A percentile compares a stretch with the other conserved stretches of the same genome.
Conservation (phyloP, 2,113 vertebrate genomes). For the Oreocharis arfaki region DNA sequence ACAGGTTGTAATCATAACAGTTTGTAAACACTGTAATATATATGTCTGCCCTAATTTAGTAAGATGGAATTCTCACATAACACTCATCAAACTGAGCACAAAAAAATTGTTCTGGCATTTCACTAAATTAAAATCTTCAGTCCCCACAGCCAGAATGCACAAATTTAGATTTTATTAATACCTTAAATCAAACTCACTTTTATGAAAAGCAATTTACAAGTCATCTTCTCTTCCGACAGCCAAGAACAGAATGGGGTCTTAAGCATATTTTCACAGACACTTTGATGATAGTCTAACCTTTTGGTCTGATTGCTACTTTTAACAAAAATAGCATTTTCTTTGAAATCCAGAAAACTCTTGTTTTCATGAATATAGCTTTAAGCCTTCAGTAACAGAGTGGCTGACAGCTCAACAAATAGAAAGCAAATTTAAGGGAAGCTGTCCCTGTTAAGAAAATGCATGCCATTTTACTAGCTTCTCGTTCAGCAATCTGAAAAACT, state of each 20-base stretch:
- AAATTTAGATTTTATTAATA: slow-evolving; percentile 75
- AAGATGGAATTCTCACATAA: slow-evolving; percentile 51
- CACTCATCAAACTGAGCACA: slow-evolving; percentile 57
- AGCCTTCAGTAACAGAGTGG: background rate
- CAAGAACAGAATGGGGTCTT: slow-evolving; percentile 38
- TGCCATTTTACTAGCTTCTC: background rate
- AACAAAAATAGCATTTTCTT: slow-evolving; percentile 10
- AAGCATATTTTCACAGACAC: slow-evolving; percentile 52
- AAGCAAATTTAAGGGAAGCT: background rate
- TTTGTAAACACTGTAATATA: slow-evolving; percentile 60
- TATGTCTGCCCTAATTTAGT: slow-evolving; percentile 62
- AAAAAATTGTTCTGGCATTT: slow-evolving; percentile 65
- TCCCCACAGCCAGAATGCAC: slow-evolving; percentile 55
- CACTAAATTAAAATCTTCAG: slow-evolving; percentile 70
- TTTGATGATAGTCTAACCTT: slow-evolving; percentile 39
- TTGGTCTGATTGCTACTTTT: slow-evolving; percentile 8
- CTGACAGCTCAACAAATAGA: slow-evolving; percentile 27
- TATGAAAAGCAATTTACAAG: slow-evolving; percentile 62
- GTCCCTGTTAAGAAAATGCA: background rate
- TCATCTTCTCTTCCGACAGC: slow-evolving; percentile 29
- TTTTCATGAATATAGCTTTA: slow-evolving; percentile 7
- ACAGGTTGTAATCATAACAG: slow-evolving; percentile 67
- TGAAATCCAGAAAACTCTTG: slow-evolving; percentile 3
- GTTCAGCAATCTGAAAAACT: background rate
- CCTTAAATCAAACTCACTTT: slow-evolving; percentile 74